Conservation (phyloP, 53 echinoderm and acorn worm genomes). For the Arbacia lixula region DNA sequence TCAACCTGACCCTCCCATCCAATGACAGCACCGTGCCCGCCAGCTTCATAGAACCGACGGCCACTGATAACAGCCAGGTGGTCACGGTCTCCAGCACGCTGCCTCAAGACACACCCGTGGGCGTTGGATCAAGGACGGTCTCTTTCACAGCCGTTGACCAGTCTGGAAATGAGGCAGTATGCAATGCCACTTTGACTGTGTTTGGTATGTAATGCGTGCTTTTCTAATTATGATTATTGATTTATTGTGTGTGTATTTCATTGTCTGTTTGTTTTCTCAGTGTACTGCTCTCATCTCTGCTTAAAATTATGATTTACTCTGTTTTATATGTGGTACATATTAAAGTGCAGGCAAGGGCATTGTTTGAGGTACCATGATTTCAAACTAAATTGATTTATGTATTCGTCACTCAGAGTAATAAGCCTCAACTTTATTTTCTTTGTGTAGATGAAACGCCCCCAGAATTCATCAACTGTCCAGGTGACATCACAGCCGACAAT, state of each 20-base stretch:
- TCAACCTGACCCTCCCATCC: constrained; percentile 57
- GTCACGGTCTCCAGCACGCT: constrained; percentile 19
- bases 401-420: no score
- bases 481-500: constrained; percentile 33
- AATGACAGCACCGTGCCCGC: constrained; percentile 37
- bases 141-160: constrained; percentile 57
- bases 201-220: constrained; percentile 57
- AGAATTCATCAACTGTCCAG: constrained; percentile 57
- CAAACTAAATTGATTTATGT: no score
- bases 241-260: no score
- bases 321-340: no score
- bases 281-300: no score
- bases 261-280: no score
- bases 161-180: constrained; percentile 40
- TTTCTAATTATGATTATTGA: no score
- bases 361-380: no score
- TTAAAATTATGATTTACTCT: neutral
- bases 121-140: constrained; percentile 38
- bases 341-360: no score
- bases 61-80: constrained; percentile 61
- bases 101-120: constrained; percentile 8
- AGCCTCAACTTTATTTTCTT: neutral
- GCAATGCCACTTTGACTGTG: constrained; percentile 48
- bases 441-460: constrained; percentile 62
- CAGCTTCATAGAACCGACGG: constrained; percentile 62